Evolutionary conservation across 2,797 vertebrate species (phyloP).

Genomic region (Chaetodon trifasciatus): DNA sequence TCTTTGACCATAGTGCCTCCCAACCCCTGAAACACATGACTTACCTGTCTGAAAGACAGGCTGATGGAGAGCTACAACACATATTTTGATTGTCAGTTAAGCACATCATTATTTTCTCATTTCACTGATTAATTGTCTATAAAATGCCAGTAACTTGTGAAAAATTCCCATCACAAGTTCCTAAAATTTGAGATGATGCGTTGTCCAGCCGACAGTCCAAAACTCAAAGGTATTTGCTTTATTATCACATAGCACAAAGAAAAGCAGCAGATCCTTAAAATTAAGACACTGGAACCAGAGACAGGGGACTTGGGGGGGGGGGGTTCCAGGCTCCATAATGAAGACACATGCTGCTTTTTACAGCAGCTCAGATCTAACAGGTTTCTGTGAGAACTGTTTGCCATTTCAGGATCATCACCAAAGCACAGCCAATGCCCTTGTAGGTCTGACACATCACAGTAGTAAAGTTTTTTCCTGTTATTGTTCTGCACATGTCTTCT

Average conservation of each 20-base stretch:
- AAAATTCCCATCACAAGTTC: too few relatives aligned
- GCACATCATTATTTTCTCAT: background rate
- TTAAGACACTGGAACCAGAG: background rate
- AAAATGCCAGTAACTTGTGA: too few relatives aligned
- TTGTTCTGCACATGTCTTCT: slow-evolving; percentile 1
- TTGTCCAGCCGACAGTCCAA: background rate
- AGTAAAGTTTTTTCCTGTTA: background rate
- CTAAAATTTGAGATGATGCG: background rate
- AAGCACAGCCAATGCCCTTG: background rate
- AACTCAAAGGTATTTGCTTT: background rate
- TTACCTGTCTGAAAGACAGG: background rate
- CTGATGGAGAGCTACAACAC: background rate
- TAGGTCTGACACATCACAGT: background rate
- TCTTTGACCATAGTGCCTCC: background rate
- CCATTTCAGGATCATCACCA: background rate
- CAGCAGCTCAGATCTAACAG: slow-evolving; percentile 23
- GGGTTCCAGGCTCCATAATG: background rate
- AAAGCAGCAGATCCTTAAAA: background rate
- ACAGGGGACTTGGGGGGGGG: background rate
- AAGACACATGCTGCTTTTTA: slow-evolving; percentile 31
- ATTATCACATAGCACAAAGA: background rate
- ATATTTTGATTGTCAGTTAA: background rate
- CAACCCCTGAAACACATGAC: slow-evolving; percentile 35
- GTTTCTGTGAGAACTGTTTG: slow-evolving; percentile 23
- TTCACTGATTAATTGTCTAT: too few relatives aligned